Base-by-base conservation (phyloP, 2,888 invertebrate species). In the Tetheella fluctuosa region DNA sequence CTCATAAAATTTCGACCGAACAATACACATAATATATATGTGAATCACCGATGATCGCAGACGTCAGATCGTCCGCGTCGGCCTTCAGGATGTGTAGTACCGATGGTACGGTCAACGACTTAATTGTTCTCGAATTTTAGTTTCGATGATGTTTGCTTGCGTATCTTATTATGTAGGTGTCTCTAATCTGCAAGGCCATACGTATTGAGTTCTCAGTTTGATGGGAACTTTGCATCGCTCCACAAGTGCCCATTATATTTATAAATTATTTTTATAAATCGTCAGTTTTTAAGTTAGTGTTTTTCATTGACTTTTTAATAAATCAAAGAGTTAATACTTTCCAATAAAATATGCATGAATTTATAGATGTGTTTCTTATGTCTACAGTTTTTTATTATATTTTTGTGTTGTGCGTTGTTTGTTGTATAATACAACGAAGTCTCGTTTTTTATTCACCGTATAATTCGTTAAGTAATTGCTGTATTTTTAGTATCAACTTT, bases 131-230 rank as follows among this genome's bases (percentile, higher is more conserved):
- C 72, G 66, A 76, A 83, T 79, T 82, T 85, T 71, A 75, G 69
- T 62, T 56, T 63, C 63, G 64, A 55, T 48, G 57, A 57, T 62
- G 53, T 34, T 48, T 59, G 59, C 20, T 55, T 86, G 77, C 77
- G 68, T 81, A 78, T 72, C 67, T 72, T 77, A 76, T 83, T 85
- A 85, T 86, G 91, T 91, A 87, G 90, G 89, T 80, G 88, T 84
- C 71, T 80, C 77, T 77, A 78, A 85, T 84, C 69, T 62, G 67
- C 89, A 91, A 91, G 91, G 91, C 84, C 85, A 70, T 68, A 60
- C 20, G 30, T 34, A 39, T 39, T 39, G 48, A 48, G 8, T 10
- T 20, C 20, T 48, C 48, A 48, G 48, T 48, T 20, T 48, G 48
- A 48, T 48, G 48, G 48, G 20, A 3, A 48, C 20, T 48, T 48